Conservation (phyloP, 2,113 vertebrate species). For the Grus americana region DNA sequence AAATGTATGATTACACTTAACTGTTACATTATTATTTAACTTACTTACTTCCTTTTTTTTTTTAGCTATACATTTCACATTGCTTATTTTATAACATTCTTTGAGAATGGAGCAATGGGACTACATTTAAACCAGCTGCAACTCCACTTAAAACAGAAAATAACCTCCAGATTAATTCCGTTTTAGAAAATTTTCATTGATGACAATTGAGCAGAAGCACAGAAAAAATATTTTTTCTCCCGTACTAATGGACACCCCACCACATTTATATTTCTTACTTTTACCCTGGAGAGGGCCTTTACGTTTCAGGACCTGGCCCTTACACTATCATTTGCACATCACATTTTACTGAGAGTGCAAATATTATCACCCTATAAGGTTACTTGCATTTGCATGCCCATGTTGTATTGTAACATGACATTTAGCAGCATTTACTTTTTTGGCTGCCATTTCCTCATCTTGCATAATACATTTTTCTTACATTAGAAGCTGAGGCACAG, state of each 20-base stretch:
- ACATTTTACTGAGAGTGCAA: not conserved
- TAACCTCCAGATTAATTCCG: not conserved
- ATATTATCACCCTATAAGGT: conserved; percentile 28
- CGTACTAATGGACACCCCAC: not conserved
- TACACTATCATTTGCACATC: not conserved
- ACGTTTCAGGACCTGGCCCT: not conserved
- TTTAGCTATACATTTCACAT: not conserved
- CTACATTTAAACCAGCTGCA: not conserved
- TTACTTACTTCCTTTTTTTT: not conserved
- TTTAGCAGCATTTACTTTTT: conserved; percentile 60
- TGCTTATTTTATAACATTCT: not conserved
- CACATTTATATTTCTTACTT: not conserved
- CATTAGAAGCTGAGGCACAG: conserved; percentile 26
- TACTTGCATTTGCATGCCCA: conserved; percentile 1
- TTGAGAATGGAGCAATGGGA: not conserved
- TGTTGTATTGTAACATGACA: conserved; percentile 50
- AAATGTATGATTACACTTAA: not conserved
- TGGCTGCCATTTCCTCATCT: conserved; percentile 60
- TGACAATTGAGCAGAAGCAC: not conserved
- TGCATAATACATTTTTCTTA: conserved; percentile 64
- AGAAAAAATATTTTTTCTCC: not conserved
- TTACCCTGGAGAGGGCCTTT: not conserved
- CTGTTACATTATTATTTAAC: not conserved
- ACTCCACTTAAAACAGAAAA: not conserved
- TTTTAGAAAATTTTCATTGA: not conserved